Percentiles rank a stretch among this genome's conserved stretches.
Conservation (phyloP, 2,797 vertebrate species). For the Setipinna tenuifilis region DNA sequence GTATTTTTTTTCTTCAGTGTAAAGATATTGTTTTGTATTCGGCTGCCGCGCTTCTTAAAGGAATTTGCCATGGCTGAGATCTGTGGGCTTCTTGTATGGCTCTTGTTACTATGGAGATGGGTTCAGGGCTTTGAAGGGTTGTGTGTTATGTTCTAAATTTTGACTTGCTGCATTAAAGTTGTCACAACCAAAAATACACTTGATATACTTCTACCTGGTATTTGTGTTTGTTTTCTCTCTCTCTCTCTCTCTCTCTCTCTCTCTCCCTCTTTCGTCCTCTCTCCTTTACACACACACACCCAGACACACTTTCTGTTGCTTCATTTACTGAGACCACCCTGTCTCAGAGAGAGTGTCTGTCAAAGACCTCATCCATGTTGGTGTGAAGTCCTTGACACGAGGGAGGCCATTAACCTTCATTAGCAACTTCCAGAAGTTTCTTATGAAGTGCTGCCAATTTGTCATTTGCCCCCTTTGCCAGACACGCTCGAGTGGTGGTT, state of each 20-base stretch:
- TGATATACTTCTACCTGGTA: slow-evolving; percentile 58
- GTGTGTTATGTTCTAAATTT: slow-evolving; percentile 63
- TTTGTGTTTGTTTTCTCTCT: slow-evolving; percentile 50
- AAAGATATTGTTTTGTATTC: slow-evolving; percentile 66
- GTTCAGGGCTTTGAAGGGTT: slow-evolving; percentile 44
- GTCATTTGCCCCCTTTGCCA: slow-evolving; percentile 75
- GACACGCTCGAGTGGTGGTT: slow-evolving; percentile 67
- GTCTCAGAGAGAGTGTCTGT: slow-evolving; percentile 59
- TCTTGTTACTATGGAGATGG: slow-evolving; percentile 37
- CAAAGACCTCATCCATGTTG: slow-evolving; percentile 66
- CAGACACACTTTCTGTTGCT: not conserved
- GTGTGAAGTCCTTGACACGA: slow-evolving; percentile 74
- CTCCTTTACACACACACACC: not conserved
- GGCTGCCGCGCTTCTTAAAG: slow-evolving; percentile 60
- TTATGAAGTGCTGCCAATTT: slow-evolving; percentile 82
- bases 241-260: not conserved
- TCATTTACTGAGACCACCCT: slow-evolving; percentile 58
- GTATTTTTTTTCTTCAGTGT: slow-evolving; percentile 58
- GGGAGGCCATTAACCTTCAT: slow-evolving; percentile 82
- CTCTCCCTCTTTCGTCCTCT: not conserved
- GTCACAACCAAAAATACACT: slow-evolving; percentile 80
- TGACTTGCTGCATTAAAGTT: slow-evolving; percentile 72
- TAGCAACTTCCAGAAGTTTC: slow-evolving; percentile 82
- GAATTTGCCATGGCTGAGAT: slow-evolving; percentile 59
- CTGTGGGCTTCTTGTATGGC: slow-evolving; percentile 29